Conservation (phyloP, 2,797 vertebrate genomes). For the Sebastes ruberrimus region DNA sequence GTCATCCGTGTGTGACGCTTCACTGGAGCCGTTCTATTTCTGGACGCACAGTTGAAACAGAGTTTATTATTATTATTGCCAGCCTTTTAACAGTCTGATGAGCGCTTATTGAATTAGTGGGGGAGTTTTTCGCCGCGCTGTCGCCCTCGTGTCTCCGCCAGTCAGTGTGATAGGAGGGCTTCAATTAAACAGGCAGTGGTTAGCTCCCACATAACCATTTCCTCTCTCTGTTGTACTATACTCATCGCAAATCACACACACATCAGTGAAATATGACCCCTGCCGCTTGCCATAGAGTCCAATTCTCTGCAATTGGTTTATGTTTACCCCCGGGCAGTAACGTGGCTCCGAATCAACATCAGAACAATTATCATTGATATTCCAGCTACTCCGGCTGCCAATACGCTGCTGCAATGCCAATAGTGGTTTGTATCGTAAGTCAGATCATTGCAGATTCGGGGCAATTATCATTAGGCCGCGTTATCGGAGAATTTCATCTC, state of each 20-base stretch:
- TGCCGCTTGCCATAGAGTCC: conserved; percentile 37
- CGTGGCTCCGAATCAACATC: conserved; percentile 67
- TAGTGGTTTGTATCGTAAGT: conserved; percentile 69
- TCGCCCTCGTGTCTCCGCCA: conserved; percentile 39
- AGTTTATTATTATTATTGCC: conserved; percentile 46
- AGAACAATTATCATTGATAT: conserved; percentile 77
- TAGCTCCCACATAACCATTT: conserved; percentile 41
- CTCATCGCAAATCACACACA: conserved; percentile 53
- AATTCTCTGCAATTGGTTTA: conserved; percentile 55
- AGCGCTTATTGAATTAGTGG: conserved; percentile 57
- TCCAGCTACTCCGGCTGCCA: conserved; percentile 66
- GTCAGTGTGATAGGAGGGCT: conserved; percentile 40
- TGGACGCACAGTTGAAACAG: conserved; percentile 28
- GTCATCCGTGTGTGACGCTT: conserved; percentile 26
- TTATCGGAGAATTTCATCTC: conserved; percentile 79
- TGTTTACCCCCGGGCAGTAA: conserved; percentile 63
- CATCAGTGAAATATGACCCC: conserved; percentile 53
- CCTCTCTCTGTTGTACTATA: conserved; percentile 30
- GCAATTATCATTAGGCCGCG: conserved; percentile 72
- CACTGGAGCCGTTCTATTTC: conserved; percentile 26
- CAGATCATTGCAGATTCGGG: conserved; percentile 67
- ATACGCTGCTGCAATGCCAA: conserved; percentile 59
- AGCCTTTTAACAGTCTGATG: conserved; percentile 53
- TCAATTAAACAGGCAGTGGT: conserved; percentile 63
- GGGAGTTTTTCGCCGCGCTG: conserved; percentile 28